These are phyloP conservation scores for Phymastichus coffea DNA, from an alignment of 1,140 invertebrate genomes.

Conservation along the genomic window DNA sequence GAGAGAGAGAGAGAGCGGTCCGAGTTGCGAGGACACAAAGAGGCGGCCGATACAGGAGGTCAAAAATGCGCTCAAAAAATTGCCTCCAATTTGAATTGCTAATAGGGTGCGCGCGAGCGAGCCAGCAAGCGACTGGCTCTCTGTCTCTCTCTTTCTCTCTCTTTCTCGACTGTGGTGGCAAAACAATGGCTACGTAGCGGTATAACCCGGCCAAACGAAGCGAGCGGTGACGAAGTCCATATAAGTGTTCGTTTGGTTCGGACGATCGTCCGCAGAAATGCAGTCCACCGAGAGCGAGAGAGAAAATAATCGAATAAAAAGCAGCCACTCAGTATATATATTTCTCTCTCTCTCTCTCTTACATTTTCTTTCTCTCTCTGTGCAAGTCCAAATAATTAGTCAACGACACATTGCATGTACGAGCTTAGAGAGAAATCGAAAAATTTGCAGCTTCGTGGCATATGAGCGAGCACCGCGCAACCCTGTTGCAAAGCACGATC, in stretches of 20 bases:
- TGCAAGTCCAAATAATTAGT: conserved; percentile 51
- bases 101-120: conserved; percentile 45
- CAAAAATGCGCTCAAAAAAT: conserved; percentile 60
- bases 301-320: conserved; percentile 49
- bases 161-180: conserved; percentile 37
- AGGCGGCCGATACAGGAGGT: conserved; percentile 57
- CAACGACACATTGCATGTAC: conserved; percentile 45
- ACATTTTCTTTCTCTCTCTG: conserved; percentile 11
- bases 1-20: too few species aligned
- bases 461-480: background rate
- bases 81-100: conserved; percentile 60
- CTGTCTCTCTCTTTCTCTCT: conserved; percentile 28
- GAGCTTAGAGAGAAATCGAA: conserved; percentile 21
- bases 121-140: too few species aligned
- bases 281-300: conserved; percentile 47
- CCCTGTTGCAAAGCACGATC: conserved; percentile 8
- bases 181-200: conserved; percentile 56
- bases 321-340: conserved; percentile 29
- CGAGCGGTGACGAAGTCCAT: conserved; percentile 55
- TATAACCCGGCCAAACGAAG: conserved; percentile 46
- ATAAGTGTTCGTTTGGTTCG: conserved; percentile 55
- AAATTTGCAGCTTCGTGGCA: background rate
- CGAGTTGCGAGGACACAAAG: conserved; percentile 31
- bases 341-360: too few species aligned
- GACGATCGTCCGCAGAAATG: conserved; percentile 50